Evolutionary conservation across 2,113 vertebrate genomes (phyloP).

Genomic region (Odocoileus virginianus): DNA sequence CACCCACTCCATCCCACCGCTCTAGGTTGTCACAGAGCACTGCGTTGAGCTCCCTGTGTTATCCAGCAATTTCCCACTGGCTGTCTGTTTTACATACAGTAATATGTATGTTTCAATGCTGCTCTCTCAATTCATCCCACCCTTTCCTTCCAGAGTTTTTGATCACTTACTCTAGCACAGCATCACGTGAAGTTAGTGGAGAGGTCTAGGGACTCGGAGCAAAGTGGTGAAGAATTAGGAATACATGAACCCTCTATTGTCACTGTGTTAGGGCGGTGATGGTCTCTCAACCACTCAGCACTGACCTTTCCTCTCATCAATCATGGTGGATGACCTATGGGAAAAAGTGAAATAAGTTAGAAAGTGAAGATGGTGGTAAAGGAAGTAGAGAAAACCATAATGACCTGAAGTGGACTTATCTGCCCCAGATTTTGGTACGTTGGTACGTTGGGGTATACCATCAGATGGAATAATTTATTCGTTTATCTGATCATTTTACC

Average conservation of each 20-base stretch:
- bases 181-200: background rate
- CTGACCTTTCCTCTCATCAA: slow-evolving; percentile 45
- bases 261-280: background rate
- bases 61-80: background rate
- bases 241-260: rapidly evolving
- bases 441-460: slow-evolving; percentile 46
- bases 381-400: slow-evolving; percentile 63
- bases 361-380: slow-evolving; percentile 41
- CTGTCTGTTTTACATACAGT: background rate
- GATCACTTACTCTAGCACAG: background rate
- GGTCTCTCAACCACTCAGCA: slow-evolving; percentile 15
- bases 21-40: background rate
- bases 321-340: slow-evolving; percentile 45
- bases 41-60: background rate
- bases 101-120: background rate
- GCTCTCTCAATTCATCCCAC: background rate
- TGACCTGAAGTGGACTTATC: slow-evolving; percentile 48
- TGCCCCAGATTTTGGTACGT: slow-evolving; percentile 55
- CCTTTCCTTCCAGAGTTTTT: background rate
- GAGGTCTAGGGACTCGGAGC: background rate
- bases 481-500: slow-evolving; percentile 63
- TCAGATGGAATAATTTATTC: slow-evolving; percentile 48
- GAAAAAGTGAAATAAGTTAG: background rate
- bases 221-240: rapidly evolving
- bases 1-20: background rate